Percentiles rank a stretch among this genome's conserved stretches.
These are phyloP conservation scores for Pyxicephalus adspersus DNA, from an alignment of 2,113 vertebrate genomes.

Conservation along the genomic window DNA sequence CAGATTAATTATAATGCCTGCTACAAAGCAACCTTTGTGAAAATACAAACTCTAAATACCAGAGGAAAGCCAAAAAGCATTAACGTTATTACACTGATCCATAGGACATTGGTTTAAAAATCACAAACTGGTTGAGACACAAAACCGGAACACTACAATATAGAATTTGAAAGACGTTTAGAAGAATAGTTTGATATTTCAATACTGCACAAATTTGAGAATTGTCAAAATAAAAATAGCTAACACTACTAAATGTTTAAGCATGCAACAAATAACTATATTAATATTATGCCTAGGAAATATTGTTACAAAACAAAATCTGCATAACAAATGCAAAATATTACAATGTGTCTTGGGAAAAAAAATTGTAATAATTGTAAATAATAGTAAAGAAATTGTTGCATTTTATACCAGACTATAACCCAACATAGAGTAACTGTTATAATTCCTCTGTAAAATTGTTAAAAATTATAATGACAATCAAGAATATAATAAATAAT, in stretches of 20 bases:
- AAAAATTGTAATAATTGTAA: not conserved
- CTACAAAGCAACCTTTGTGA: conserved; percentile 97
- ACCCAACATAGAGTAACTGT: not conserved
- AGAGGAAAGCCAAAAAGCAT: conserved; percentile 84
- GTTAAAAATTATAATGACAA: not conserved
- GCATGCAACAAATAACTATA: conserved; percentile 97
- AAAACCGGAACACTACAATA: conserved; percentile 93
- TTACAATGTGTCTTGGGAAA: conserved; percentile 71
- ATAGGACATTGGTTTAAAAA: conserved; percentile 88
- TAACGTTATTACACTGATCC: conserved; percentile 87
- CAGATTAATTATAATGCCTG: conserved; percentile 93
- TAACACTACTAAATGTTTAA: conserved; percentile 93
- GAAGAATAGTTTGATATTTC: conserved; percentile 83
- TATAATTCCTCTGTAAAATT: conserved; percentile 4
- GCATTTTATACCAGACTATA: not conserved
- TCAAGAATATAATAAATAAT: not conserved
- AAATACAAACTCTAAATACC: conserved; percentile 98
- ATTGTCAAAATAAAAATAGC: conserved; percentile 80
- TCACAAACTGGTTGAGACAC: conserved; percentile 93
- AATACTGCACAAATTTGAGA: conserved; percentile 93
- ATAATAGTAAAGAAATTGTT: not conserved
- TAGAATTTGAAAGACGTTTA: conserved; percentile 85
- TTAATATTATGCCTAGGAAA: conserved; percentile 88
- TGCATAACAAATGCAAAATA: conserved; percentile 88
- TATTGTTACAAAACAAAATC: conserved; percentile 73